phyloP scores from a whole-genome alignment of 2,888 invertebrate genomes.

The Empis stercorea region DNA sequence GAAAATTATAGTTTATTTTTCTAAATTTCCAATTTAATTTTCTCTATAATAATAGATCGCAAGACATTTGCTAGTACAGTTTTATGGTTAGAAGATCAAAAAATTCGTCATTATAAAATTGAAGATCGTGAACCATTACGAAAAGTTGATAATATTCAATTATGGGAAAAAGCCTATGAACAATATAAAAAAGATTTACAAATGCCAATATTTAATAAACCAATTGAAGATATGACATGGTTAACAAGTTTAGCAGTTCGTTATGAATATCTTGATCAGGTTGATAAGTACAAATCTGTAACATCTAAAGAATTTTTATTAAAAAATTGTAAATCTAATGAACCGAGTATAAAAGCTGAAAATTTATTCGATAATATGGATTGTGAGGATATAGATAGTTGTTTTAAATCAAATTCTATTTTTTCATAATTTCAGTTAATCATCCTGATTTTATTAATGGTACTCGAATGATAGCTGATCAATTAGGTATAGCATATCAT shows the following conservation, averaged over 20 bases:
- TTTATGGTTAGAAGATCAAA: constrained; percentile 87
- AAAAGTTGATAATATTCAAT: constrained; percentile 44
- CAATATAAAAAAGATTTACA: constrained; percentile 63
- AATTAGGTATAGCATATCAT: constrained; percentile 70
- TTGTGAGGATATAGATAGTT: constrained; percentile 54
- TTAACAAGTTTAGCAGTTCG: constrained; percentile 70
- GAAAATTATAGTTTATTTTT: constrained; percentile 6
- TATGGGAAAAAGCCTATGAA: constrained; percentile 60
- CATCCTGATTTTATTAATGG: constrained; percentile 73
- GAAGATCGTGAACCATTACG: constrained; percentile 66
- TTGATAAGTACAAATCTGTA: constrained; percentile 54
- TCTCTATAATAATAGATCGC: constrained; percentile 47
- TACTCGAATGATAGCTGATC: constrained; percentile 61
- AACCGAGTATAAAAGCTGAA: constrained; percentile 61
- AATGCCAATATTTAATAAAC: constrained; percentile 52
- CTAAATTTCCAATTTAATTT: background rate
- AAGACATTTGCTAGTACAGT: constrained; percentile 66
- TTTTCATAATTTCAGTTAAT: constrained; percentile 40
- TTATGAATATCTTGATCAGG: constrained; percentile 67
- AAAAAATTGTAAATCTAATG: constrained; percentile 42
- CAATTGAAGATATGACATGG: constrained; percentile 70
- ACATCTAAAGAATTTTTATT: constrained; percentile 46
- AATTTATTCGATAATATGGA: constrained; percentile 78
- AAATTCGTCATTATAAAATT: constrained; percentile 75
- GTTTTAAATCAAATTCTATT: too few relatives aligned